phyloP scores from a whole-genome alignment of 2,113 vertebrate species.

The Ptyas mucosa region DNA sequence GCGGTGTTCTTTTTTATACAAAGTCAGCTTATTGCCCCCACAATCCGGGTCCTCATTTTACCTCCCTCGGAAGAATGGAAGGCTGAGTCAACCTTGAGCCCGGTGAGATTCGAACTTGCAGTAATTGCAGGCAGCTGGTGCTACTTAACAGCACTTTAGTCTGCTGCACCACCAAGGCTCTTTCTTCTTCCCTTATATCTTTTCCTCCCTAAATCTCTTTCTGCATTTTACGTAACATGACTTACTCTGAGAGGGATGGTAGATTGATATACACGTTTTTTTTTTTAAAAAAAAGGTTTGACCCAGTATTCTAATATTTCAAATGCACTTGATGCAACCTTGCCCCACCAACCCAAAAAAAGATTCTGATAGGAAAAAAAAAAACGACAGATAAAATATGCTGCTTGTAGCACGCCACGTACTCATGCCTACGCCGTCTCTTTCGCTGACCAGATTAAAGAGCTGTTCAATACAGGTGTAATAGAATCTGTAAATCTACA shows the following conservation, averaged over 20 bases:
- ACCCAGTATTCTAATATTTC: constrained; percentile 40
- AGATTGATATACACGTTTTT: not conserved
- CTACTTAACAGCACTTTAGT: too few relatives aligned
- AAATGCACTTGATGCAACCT: constrained; percentile 44
- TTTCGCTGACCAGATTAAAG: constrained; percentile 66
- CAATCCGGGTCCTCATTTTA: too few relatives aligned
- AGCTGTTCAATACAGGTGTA: constrained; percentile 73
- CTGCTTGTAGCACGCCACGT: constrained; percentile 61
- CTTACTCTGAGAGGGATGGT: not conserved
- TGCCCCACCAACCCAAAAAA: constrained; percentile 26
- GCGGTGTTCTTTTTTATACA: too few relatives aligned
- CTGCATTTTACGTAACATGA: not conserved
- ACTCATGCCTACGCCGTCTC: not conserved
- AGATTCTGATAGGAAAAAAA: constrained; percentile 51
- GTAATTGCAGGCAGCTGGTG: too few relatives aligned
- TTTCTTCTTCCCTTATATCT: not conserved
- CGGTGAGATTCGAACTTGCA: too few relatives aligned
- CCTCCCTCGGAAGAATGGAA: too few relatives aligned
- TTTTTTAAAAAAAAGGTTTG: not conserved
- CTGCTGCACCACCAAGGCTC: too few relatives aligned
- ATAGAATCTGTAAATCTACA: constrained; percentile 79
- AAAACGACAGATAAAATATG: constrained; percentile 64
- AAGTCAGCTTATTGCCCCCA: too few relatives aligned
- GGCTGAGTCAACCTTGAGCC: too few relatives aligned
- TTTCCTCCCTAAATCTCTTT: not conserved